These are phyloP conservation scores for Micromesistius poutassou DNA, from an alignment of 2,797 vertebrate species.

Conservation along the genomic window DNA sequence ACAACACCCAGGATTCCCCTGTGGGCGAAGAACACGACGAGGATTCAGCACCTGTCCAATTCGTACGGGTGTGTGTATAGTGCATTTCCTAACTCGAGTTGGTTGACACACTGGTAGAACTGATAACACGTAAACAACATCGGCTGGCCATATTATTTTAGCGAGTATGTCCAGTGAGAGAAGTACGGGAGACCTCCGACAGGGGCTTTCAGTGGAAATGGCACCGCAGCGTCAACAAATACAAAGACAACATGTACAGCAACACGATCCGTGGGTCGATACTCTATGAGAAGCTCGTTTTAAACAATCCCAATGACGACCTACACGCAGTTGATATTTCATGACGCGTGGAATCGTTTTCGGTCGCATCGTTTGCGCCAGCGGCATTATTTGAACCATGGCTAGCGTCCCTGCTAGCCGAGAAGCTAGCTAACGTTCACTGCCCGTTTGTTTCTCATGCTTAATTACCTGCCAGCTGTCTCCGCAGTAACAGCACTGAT, in stretches of 20 bases:
- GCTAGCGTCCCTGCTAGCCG: slow-evolving; percentile 36
- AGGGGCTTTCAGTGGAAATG: slow-evolving; percentile 3
- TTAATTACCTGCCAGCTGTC: slow-evolving; percentile 91
- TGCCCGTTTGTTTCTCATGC: slow-evolving; percentile 29
- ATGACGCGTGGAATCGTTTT: too few species aligned
- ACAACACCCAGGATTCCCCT: neutral
- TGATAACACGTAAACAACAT: neutral
- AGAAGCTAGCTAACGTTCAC: slow-evolving; percentile 45
- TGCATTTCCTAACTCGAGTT: neutral
- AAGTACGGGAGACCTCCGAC: neutral
- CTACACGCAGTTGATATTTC: neutral
- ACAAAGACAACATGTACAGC: neutral
- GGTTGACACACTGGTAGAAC: neutral
- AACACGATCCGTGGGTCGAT: neutral
- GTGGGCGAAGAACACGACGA: neutral
- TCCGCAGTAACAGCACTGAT: slow-evolving; percentile 92
- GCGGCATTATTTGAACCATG: slow-evolving; percentile 44
- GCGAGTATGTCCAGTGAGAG: neutral
- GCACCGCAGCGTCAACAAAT: slow-evolving; percentile 1
- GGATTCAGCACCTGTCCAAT: neutral
- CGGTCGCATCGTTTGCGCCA: slow-evolving; percentile 36
- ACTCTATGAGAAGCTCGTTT: neutral
- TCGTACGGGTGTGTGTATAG: too few species aligned
- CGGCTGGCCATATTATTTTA: neutral
- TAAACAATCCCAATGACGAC: neutral